Conservation (phyloP, 2,113 vertebrate genomes). For the Sphaerodactylus townsendi region DNA sequence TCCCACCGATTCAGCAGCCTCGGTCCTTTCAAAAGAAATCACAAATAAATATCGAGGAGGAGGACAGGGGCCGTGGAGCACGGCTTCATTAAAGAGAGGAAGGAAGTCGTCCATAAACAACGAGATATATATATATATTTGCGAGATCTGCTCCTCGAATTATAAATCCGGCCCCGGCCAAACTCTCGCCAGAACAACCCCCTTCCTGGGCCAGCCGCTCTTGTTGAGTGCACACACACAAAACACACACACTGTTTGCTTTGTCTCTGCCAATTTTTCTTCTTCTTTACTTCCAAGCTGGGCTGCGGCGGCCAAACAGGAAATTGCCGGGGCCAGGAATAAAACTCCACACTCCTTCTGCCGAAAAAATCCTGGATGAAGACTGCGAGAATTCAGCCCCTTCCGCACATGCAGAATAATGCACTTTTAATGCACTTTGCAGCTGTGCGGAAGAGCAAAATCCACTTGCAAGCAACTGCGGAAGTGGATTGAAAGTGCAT, state of each 20-base stretch:
- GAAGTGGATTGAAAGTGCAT: too few relatives aligned
- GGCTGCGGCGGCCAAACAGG: constrained; percentile 44
- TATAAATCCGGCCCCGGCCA: neutral
- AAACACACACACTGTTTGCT: constrained; percentile 37
- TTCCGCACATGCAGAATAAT: too few relatives aligned
- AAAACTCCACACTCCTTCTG: constrained; percentile 56
- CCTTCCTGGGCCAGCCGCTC: neutral
- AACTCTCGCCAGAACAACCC: neutral
- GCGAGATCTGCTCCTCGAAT: neutral
- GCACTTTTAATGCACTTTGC: too few relatives aligned
- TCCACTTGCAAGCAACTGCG: too few relatives aligned
- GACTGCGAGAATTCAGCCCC: too few relatives aligned
- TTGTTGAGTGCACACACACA: constrained; percentile 52
- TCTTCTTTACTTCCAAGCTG: constrained; percentile 54
- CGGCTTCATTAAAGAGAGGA: constrained; percentile 4
- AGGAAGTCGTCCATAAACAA: constrained; percentile 56
- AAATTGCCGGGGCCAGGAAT: neutral
- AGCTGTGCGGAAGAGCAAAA: too few relatives aligned
- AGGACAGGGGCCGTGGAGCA: neutral
- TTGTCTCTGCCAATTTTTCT: constrained; percentile 64
- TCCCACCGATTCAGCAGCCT: constrained; percentile 81
- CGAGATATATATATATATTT: neutral
- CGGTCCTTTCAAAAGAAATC: constrained; percentile 79
- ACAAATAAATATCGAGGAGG: constrained; percentile 39
- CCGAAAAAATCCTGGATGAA: constrained; percentile 58